phyloP scores from a whole-genome alignment of 2,888 invertebrate species.

The Acrobasis repandana region DNA sequence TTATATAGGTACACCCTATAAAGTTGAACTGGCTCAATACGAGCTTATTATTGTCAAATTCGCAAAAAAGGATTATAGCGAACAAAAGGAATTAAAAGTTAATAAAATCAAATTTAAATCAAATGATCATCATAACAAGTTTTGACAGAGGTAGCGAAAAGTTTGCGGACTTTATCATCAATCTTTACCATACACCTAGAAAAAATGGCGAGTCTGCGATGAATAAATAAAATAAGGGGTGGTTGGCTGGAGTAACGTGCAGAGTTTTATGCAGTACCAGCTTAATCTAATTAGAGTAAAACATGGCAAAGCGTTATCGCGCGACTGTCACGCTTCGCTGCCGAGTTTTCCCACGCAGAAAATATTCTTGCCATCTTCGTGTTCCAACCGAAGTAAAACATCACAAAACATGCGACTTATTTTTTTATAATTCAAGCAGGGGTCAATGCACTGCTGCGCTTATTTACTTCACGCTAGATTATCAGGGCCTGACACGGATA shows the following conservation, averaged over 20 bases:
- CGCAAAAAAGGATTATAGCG: too few species aligned
- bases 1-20: too few species aligned
- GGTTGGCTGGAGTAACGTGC: constrained; percentile 38
- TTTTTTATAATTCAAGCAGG: constrained; percentile 19
- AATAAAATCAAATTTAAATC: constrained; percentile 22
- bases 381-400: constrained; percentile 50
- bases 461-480: constrained; percentile 42
- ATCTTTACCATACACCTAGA: constrained; percentile 9
- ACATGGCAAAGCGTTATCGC: constrained; percentile 59
- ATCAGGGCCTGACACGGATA: constrained; percentile 50
- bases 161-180: constrained; percentile 18
- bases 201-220: constrained; percentile 15
- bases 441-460: constrained; percentile 50
- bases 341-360: constrained; percentile 57
- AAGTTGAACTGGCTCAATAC: too few species aligned
- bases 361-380: constrained; percentile 57
- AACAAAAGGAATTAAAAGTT: constrained; percentile 11
- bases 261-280: constrained; percentile 43
- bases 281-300: constrained; percentile 65
- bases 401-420: constrained; percentile 42
- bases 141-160: constrained; percentile 20
- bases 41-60: too few species aligned
- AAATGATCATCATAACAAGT: constrained; percentile 21
- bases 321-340: constrained; percentile 57
- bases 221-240: constrained; percentile 35